phyloP scores from a whole-genome alignment of 2,888 invertebrate species.

The Urechis unicinctus region DNA sequence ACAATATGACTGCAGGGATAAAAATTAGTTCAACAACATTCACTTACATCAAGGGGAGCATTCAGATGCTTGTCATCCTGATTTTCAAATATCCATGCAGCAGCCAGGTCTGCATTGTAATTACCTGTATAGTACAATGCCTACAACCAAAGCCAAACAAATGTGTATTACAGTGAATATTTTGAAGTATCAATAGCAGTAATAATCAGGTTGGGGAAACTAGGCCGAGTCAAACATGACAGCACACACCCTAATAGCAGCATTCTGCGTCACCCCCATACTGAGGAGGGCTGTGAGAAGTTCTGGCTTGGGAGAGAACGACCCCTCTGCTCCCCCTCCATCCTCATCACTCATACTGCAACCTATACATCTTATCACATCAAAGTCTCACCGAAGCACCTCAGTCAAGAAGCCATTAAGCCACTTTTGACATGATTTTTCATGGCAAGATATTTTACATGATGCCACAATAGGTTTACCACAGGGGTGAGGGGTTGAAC shows the following conservation, averaged over 20 bases:
- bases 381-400: too few relatives aligned
- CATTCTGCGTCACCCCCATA: slow-evolving; percentile 34
- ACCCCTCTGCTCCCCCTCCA: slow-evolving; percentile 1
- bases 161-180: neutral
- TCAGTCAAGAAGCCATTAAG: too few relatives aligned
- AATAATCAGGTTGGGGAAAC: neutral
- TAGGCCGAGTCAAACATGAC: neutral
- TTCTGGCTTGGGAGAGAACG: slow-evolving; percentile 17
- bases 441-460: too few relatives aligned
- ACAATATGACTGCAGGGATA: neutral
- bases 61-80: slow-evolving; percentile 44
- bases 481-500: too few relatives aligned
- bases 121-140: slow-evolving; percentile 58
- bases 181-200: neutral
- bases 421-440: too few relatives aligned
- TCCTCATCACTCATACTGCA: slow-evolving; percentile 1
- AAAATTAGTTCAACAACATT: neutral
- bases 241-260: slow-evolving; percentile 31
- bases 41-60: slow-evolving; percentile 24
- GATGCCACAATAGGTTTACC: too few relatives aligned
- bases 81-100: slow-evolving; percentile 57
- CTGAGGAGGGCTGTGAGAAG: slow-evolving; percentile 7
- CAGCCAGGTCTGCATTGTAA: slow-evolving; percentile 55
- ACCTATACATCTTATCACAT: too few relatives aligned
- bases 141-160: slow-evolving; percentile 31